Conservation (phyloP, 2,797 vertebrate species). For the Eospalax fontanierii region DNA sequence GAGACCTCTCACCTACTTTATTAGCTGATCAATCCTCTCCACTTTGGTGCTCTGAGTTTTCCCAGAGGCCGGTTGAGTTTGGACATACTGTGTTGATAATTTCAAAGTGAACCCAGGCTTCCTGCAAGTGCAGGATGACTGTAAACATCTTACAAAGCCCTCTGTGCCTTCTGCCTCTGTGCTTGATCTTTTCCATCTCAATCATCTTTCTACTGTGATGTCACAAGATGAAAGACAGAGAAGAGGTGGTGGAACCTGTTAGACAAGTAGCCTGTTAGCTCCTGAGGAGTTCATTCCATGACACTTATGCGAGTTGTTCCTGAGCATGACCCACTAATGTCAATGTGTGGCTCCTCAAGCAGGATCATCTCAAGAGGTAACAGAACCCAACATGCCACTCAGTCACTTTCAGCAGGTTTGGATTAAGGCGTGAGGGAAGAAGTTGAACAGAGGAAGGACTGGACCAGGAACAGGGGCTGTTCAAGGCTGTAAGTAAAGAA, state of each 20-base stretch:
- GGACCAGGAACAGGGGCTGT: not conserved
- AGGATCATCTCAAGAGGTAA: conserved; percentile 6
- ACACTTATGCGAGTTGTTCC: not conserved
- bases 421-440: not conserved
- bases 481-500: not conserved
- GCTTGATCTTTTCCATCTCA: conserved; percentile 75
- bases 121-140: conserved; percentile 10
- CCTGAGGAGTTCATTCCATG: conserved; percentile 50
- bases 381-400: not conserved
- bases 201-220: conserved; percentile 66
- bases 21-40: not conserved
- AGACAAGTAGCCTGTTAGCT: conserved; percentile 41
- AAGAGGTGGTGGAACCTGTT: conserved; percentile 49
- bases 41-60: not conserved
- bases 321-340: not conserved
- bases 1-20: not conserved
- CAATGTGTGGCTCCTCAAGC: not conserved
- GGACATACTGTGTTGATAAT: not conserved
- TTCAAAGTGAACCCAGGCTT: not conserved
- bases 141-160: conserved; percentile 19
- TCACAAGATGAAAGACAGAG: conserved; percentile 61
- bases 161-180: conserved; percentile 47
- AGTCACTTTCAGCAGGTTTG: conserved; percentile 3
- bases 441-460: not conserved
- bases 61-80: not conserved